Percentiles rank a stretch among this genome's conserved stretches.
These are phyloP conservation scores for Heliothis subflexa DNA, from an alignment of 1,140 invertebrate species.

Conservation along the genomic window DNA sequence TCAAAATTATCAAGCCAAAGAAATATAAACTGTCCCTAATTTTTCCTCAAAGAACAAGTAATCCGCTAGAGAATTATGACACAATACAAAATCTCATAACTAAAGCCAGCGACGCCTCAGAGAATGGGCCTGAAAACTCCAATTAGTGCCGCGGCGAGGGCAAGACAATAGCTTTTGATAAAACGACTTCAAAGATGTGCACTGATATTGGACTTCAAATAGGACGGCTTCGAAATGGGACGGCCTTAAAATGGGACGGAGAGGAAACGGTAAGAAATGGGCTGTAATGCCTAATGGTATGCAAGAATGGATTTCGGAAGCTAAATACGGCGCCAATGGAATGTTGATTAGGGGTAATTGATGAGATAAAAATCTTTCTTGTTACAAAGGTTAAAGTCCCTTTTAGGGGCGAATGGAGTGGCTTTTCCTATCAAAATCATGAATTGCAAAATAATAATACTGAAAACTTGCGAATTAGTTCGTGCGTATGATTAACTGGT, in stretches of 20 bases:
- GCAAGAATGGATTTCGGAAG: conserved; percentile 31
- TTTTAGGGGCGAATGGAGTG: neutral
- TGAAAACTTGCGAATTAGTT: too few relatives aligned
- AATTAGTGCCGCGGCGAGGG: conserved; percentile 12
- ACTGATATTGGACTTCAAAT: conserved; percentile 32
- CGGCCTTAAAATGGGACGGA: neutral
- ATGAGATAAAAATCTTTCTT: conserved; percentile 11
- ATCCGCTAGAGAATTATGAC: conserved; percentile 13
- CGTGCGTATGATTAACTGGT: too few relatives aligned
- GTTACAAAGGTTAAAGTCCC: neutral
- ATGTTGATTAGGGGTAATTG: conserved; percentile 26
- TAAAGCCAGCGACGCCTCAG: neutral
- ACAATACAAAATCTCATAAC: conserved; percentile 32
- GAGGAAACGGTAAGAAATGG: conserved; percentile 12
- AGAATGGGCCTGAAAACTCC: conserved; percentile 31
- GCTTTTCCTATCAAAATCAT: neutral
- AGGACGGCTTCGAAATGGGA: neutral
- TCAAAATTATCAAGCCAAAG: too few relatives aligned
- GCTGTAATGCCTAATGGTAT: conserved; percentile 25
- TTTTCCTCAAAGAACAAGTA: neutral
- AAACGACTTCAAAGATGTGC: conserved; percentile 39
- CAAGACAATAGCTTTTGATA: conserved; percentile 35
- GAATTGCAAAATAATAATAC: too few relatives aligned
- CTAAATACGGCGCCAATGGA: conserved; percentile 15
- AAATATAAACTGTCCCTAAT: too few relatives aligned